Percentiles rank a stretch among this genome's conserved stretches.
Evolutionary conservation across 2,797 vertebrate species (phyloP).

Genomic region (Trachurus trachurus): DNA sequence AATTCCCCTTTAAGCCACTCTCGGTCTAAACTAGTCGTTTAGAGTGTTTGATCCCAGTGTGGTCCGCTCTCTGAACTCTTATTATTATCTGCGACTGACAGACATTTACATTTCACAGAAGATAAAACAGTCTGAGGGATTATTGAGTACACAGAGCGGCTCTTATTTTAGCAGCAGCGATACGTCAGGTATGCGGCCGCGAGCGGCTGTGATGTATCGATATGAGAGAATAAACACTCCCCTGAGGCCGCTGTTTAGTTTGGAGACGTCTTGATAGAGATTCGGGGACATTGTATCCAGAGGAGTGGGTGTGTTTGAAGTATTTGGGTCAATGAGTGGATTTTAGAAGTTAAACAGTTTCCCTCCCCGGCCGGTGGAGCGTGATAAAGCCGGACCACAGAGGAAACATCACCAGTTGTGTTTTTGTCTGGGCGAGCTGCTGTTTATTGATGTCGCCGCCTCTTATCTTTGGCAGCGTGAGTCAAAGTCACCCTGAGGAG

Average conservation of each 20-base stretch:
- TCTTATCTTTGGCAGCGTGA: slow-evolving; percentile 11
- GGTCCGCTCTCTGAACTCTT: background rate
- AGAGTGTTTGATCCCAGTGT: background rate
- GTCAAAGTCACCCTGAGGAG: slow-evolving; percentile 26
- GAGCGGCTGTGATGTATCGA: background rate
- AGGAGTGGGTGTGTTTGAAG: slow-evolving; percentile 17
- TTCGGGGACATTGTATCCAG: background rate
- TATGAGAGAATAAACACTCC: slow-evolving; percentile 18
- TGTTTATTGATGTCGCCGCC: slow-evolving; percentile 31
- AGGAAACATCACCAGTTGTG: slow-evolving; percentile 12
- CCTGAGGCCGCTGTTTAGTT: background rate
- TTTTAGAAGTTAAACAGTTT: slow-evolving; percentile 13
- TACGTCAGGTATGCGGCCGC: slow-evolving; percentile 3
- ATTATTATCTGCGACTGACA: slow-evolving; percentile 4
- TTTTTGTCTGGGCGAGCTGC: slow-evolving; percentile 5
- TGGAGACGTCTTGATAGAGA: slow-evolving; percentile 17
- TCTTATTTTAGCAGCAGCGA: background rate
- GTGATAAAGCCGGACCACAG: slow-evolving; percentile 9
- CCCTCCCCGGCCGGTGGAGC: background rate
- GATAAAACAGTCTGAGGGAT: background rate
- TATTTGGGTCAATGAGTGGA: background rate
- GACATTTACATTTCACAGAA: slow-evolving; percentile 8
- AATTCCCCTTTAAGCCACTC: too few species aligned
- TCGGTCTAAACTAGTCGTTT: too few species aligned
- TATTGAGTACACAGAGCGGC: background rate